Conservation (phyloP, 2,113 vertebrate genomes). For the Hyaena hyaena region DNA sequence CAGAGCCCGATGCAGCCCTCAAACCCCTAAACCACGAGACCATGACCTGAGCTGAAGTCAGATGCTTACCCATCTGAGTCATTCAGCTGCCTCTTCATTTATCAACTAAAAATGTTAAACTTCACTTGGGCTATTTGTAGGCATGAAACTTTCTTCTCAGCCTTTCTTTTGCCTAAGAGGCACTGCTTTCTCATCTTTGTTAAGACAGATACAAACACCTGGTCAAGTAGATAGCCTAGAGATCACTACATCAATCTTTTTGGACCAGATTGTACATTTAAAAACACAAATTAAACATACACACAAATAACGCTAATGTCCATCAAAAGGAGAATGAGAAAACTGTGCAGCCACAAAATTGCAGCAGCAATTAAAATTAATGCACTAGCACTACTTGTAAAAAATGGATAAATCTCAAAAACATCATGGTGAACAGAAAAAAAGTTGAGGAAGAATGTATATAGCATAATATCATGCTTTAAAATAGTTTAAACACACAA, state of each 20-base stretch:
- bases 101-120: constrained; percentile 45
- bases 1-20: too few species aligned
- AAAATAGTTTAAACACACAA: not conserved
- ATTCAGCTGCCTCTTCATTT: not conserved
- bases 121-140: constrained; percentile 1
- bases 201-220: constrained; percentile 55
- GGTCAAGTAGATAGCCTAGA: constrained; percentile 37
- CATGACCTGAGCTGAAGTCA: too few species aligned
- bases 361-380: constrained; percentile 33
- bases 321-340: constrained; percentile 31
- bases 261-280: not conserved
- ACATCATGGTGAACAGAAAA: not conserved
- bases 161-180: not conserved
- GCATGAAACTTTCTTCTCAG: constrained; percentile 48
- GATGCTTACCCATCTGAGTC: too few species aligned
- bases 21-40: too few species aligned
- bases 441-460: not conserved
- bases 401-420: constrained; percentile 27
- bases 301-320: not conserved
- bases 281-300: constrained; percentile 5
- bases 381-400: not conserved
- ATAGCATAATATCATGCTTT: not conserved
- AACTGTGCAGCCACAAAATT: not conserved
- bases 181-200: constrained; percentile 43
- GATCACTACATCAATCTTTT: constrained; percentile 17